Conservation (phyloP, 2,797 vertebrate genomes). For the Telmatherina bonti region DNA sequence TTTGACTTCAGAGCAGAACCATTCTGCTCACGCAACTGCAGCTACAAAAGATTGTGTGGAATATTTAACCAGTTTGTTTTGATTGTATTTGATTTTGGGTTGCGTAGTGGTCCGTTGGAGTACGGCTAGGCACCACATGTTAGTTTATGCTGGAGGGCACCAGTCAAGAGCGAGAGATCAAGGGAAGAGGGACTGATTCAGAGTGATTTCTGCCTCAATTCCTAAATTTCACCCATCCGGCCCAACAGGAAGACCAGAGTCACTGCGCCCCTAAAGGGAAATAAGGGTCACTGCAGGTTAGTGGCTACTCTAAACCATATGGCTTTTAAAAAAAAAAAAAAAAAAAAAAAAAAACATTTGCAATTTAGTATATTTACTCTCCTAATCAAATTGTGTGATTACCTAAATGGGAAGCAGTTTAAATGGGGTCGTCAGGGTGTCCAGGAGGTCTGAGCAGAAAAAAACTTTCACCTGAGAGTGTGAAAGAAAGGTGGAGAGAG, state of each 20-base stretch:
- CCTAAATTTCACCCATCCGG: slow-evolving; percentile 43
- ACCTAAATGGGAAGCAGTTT: slow-evolving; percentile 54
- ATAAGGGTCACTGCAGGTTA: slow-evolving; percentile 34
- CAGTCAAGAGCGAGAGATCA: slow-evolving; percentile 22
- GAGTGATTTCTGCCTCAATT: slow-evolving; percentile 38
- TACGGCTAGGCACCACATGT: slow-evolving; percentile 38
- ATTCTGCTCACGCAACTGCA: slow-evolving; percentile 35
- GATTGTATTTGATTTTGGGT: slow-evolving; percentile 37
- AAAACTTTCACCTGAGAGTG: slow-evolving; percentile 45
- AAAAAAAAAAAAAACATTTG: slow-evolving; percentile 2
- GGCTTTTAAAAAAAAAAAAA: slow-evolving; percentile 5
- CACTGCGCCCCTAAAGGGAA: slow-evolving; percentile 41
- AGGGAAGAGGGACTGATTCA: slow-evolving; percentile 42
- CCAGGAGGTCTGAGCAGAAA: slow-evolving; percentile 49
- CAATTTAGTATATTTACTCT: slow-evolving; percentile 10
- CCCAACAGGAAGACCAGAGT: slow-evolving; percentile 58
- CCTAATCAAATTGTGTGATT: slow-evolving; percentile 31
- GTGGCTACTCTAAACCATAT: slow-evolving; percentile 7
- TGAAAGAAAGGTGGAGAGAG: neutral
- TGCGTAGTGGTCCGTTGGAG: slow-evolving; percentile 18
- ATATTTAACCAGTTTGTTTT: neutral
- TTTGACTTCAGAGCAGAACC: slow-evolving; percentile 35
- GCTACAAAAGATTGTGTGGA: slow-evolving; percentile 46
- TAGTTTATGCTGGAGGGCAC: slow-evolving; percentile 36
- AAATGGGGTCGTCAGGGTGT: slow-evolving; percentile 35